Evolutionary conservation across 1,140 invertebrate genomes (phyloP), one percentile per base, ranked within the genome.

Genomic region (Drosophila leontia): DNA sequence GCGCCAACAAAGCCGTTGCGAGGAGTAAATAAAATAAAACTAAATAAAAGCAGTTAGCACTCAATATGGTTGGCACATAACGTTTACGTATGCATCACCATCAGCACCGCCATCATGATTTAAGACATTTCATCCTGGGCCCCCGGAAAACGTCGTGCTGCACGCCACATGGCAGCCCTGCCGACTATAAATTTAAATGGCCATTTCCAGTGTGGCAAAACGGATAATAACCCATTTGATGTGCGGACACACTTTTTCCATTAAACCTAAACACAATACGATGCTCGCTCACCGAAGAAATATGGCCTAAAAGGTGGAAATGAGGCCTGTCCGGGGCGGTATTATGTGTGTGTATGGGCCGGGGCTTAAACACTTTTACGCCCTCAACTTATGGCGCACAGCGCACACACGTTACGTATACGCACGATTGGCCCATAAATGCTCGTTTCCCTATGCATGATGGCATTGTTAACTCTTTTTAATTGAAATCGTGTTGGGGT

Each of bases 231-330:
- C 71, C 48, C 69, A 55, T 75, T 74, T 75, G 59, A 47, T 62
- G 58, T 74, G 12, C 50, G 70, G 71, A 75, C 71, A 74, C 57
- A 75, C 48, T 74, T 74, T 75, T 62, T 75, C 70, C 71, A 75
- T 75, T 75, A 75, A 59, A 42, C 13, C 70, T 50, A 39, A 75
- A 75, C 35, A 75, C 70, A 75, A 63, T 63, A 48, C 70, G 70
- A 60, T 74, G 70, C 70, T 74, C 68, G 45, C 70, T 7, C 70
- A 72, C 68, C 70, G 53, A 47, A 51, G 70, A 72, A 74, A 60
- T 72, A 72, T 51, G 19, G 69, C 53, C 69, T 39, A 68, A 29
- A 42, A 57, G 68, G 63, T n/a, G 32, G 34, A 45, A 39, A 23
- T 50, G 47, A 29, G 17, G 37, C 35, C 45, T 51, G 48, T 32